These are phyloP conservation scores for Onchidella celtica DNA, from an alignment of 2,888 invertebrate genomes.

Conservation along the genomic window DNA sequence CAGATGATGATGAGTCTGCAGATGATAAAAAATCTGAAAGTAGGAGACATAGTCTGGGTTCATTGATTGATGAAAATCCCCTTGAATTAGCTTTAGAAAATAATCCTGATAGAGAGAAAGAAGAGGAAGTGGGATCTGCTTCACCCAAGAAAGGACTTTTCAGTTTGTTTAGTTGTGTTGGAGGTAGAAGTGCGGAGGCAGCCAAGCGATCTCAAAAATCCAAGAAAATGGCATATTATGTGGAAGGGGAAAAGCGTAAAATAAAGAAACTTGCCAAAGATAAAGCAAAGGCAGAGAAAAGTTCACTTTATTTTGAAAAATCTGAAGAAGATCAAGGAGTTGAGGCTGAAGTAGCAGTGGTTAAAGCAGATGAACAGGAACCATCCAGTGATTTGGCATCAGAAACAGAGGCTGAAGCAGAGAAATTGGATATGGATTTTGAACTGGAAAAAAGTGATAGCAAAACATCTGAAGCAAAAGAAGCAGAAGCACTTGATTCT, in stretches of 20 bases:
- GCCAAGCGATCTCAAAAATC: constrained; percentile 15
- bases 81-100: constrained; percentile 19
- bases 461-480: not conserved
- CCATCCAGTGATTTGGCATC: not conserved
- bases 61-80: constrained; percentile 35
- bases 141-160: constrained; percentile 42
- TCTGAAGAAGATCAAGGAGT: not conserved
- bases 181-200: constrained; percentile 37
- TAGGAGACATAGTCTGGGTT: not conserved
- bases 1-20: not conserved
- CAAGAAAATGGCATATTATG: constrained; percentile 40
- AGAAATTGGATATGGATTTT: not conserved
- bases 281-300: constrained; percentile 38
- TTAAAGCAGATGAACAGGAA: not conserved
- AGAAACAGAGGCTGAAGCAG: not conserved
- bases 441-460: not conserved
- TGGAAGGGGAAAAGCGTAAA: constrained; percentile 45
- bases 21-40: not conserved
- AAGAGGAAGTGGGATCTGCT: not conserved
- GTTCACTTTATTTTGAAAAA: constrained; percentile 31
- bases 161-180: constrained; percentile 42
- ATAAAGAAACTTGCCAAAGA: constrained; percentile 43
- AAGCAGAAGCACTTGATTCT: not conserved
- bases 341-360: not conserved
- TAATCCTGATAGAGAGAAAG: not conserved